A percentile compares a stretch with the other conserved stretches of the same genome.
Evolutionary conservation across 2,888 invertebrate genomes (phyloP).

Genomic region (Pachycephus smyrnensis): DNA sequence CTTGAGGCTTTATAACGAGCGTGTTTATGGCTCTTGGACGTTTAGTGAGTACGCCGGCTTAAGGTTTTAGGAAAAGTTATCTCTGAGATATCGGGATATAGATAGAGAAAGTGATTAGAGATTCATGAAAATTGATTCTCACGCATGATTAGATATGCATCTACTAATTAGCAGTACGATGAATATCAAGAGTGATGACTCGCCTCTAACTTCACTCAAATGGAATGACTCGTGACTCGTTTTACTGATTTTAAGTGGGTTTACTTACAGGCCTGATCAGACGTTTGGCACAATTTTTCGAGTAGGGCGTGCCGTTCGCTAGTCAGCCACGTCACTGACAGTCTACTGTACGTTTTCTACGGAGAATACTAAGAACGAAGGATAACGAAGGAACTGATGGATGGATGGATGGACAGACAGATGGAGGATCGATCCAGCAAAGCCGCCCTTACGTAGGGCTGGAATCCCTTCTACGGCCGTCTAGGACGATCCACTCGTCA

Average conservation of each 20-base stretch:
- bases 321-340: background rate
- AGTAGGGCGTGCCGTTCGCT: background rate
- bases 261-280: background rate
- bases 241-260: background rate
- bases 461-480: background rate
- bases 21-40: background rate
- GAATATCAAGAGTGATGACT: background rate
- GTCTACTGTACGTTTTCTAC: background rate
- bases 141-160: background rate
- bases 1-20: background rate
- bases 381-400: background rate
- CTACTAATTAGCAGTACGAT: background rate
- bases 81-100: background rate
- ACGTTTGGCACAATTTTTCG: background rate
- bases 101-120: background rate
- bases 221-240: too few relatives aligned
- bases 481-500: slow-evolving; percentile 4
- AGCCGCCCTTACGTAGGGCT: background rate
- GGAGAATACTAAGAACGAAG: background rate
- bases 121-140: background rate
- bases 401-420: background rate
- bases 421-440: background rate
- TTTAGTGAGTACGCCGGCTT: background rate
- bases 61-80: background rate
- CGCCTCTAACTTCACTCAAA: background rate